A percentile compares a stretch with the other conserved stretches of the same genome.
Evolutionary conservation across 2,888 invertebrate species (phyloP).

Genomic region (Leptopilina myrica): DNA sequence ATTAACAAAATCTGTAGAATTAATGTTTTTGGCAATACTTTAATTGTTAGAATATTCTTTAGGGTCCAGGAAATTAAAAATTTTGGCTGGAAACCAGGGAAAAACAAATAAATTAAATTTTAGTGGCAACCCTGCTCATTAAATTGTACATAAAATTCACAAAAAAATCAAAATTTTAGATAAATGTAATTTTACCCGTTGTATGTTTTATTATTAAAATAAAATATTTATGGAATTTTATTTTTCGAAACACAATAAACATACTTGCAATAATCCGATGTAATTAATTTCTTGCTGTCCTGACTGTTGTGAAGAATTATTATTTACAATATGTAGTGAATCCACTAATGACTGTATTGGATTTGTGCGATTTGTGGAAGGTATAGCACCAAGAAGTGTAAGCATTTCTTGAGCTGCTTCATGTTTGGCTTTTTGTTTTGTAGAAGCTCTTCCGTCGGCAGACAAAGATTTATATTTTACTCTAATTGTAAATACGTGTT

Average conservation of each 20-base stretch:
- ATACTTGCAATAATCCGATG: background rate
- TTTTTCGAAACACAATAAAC: background rate
- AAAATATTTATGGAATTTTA: background rate
- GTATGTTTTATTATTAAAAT: too few species aligned
- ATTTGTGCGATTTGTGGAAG: background rate
- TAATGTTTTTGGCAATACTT: too few species aligned
- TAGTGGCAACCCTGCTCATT: too few species aligned
- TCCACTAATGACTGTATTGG: background rate
- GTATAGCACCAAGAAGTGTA: background rate
- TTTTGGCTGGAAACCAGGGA: too few species aligned
- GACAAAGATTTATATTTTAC: constrained; percentile 2
- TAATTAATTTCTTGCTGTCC: background rate
- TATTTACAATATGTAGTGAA: background rate
- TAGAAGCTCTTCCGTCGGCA: constrained; percentile 29
- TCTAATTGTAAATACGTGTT: constrained; percentile 19
- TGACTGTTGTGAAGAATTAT: background rate
- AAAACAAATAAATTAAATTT: too few species aligned
- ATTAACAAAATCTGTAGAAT: too few species aligned
- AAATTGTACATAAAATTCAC: background rate
- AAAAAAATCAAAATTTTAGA: background rate
- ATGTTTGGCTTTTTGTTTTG: constrained; percentile 51
- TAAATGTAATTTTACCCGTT: too few species aligned
- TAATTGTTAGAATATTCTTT: too few species aligned
- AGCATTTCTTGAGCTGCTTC: constrained; percentile 47
- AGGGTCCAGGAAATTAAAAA: too few species aligned